A percentile compares a stretch with the other conserved stretches of the same genome.
phyloP scores from a whole-genome alignment of 2,888 invertebrate species.

The Dryobota labecula region DNA sequence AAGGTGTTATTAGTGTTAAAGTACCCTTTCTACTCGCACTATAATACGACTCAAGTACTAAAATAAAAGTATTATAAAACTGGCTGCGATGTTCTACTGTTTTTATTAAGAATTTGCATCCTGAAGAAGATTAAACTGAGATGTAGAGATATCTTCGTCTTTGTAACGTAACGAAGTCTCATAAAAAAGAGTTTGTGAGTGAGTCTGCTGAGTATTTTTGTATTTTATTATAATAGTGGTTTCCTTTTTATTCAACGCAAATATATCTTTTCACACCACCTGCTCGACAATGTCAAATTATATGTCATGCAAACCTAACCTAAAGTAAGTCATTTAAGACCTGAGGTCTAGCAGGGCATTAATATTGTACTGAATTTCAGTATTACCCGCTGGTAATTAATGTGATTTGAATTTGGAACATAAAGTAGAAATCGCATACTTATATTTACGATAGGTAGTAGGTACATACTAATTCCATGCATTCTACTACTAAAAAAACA shows the following conservation, averaged over 20 bases:
- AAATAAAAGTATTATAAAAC: slow-evolving; percentile 40
- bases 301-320: too few relatives aligned
- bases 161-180: slow-evolving; percentile 1
- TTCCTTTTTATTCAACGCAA: neutral
- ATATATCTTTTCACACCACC: too few relatives aligned
- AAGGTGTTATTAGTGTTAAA: slow-evolving; percentile 46
- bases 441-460: too few relatives aligned
- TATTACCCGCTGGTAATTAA: too few relatives aligned
- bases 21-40: slow-evolving; percentile 39
- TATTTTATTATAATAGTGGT: neutral
- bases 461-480: too few relatives aligned
- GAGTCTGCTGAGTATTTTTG: neutral
- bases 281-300: too few relatives aligned
- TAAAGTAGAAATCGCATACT: too few relatives aligned
- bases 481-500: too few relatives aligned
- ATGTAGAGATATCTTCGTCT: slow-evolving; percentile 10
- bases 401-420: too few relatives aligned
- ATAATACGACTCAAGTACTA: slow-evolving; percentile 22
- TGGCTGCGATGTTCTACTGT: slow-evolving; percentile 22
- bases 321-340: too few relatives aligned
- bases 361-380: too few relatives aligned
- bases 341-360: too few relatives aligned
- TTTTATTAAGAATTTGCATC: slow-evolving; percentile 39
- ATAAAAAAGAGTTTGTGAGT: neutral
- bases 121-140: slow-evolving; percentile 19